Evolutionary conservation across 2,797 vertebrate genomes (phyloP), one percentile per base, ranked within the genome.

Genomic region (Chromis chromis): DNA sequence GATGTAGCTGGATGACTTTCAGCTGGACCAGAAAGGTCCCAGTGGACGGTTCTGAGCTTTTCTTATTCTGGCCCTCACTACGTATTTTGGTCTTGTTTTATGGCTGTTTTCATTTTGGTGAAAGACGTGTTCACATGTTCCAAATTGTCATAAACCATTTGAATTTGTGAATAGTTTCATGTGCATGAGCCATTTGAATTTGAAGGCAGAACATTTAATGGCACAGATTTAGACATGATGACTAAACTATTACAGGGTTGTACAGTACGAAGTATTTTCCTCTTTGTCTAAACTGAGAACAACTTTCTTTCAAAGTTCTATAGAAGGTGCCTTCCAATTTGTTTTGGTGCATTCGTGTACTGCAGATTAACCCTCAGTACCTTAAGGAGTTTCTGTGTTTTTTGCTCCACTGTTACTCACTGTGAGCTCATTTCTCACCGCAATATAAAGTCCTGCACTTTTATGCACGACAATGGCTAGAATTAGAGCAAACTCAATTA

Each of bases 41-140:
- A 61, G 33, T 4, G 39, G 54, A 66, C 40, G 17, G n/a, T 60
- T 64, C 36, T 24, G 6, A n/a, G 28, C 16, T 46, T 46, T 22
- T 31, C 27, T 72, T 44, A 17, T 44, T 44, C 54, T 81, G 74
- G 55, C 67, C 13, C 22, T 2, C 11, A 5, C 36, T 22, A 2
- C 6, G 24, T 25, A n/a, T 24, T 48, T 53, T 31, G 31, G 24
- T 2, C n/a, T 67, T 40, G 33, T 65, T 77, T 69, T 62, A 33
- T 68, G 62, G 24, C 33, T 22, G 24, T 42, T 60, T 81, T 62
- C 39, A 67, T 67, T 59, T 76, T 52, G 42, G 57, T 59, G n/a
- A 61, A 61, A 74, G 55, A 56, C 46, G 14, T 58, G 24, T 80
- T 79, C 21, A 70, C 19, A 42, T 42, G 49, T 65, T 69, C 64